Conservation (phyloP, 2,888 invertebrate genomes). For the Helicoverpa assulta region DNA sequence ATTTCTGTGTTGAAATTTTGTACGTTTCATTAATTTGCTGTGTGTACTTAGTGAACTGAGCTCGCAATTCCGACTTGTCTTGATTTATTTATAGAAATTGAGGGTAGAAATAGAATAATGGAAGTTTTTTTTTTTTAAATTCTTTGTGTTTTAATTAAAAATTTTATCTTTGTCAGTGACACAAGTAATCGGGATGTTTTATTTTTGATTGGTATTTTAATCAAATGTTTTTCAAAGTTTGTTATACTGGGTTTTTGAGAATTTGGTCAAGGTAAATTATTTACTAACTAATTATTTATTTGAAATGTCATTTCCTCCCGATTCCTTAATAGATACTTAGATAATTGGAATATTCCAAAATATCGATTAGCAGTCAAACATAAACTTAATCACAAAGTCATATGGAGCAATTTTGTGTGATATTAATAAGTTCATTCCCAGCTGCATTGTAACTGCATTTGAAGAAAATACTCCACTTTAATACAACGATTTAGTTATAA, state of each 20-base stretch:
- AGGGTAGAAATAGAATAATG: background rate
- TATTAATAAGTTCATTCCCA: background rate
- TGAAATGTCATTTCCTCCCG: too few relatives aligned
- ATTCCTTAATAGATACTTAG: too few relatives aligned
- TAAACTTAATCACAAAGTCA: background rate
- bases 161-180: background rate
- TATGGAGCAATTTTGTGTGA: background rate
- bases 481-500: constrained; percentile 23
- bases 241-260: too few relatives aligned
- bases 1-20: constrained; percentile 55
- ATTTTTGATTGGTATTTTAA: too few relatives aligned
- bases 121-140: background rate
- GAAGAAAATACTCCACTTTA: constrained; percentile 33
- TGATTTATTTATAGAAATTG: constrained; percentile 10
- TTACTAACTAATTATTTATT: too few relatives aligned
- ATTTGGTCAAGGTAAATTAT: too few relatives aligned
- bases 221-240: too few relatives aligned
- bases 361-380: background rate
- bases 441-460: constrained; percentile 13
- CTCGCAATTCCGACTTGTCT: background rate
- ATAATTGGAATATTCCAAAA: too few relatives aligned
- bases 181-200: background rate
- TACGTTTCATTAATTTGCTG: constrained; percentile 54
- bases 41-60: constrained; percentile 25
- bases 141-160: background rate